These are phyloP conservation scores for Zosterops lateralis DNA, from an alignment of 2,113 vertebrate genomes.

Conservation along the genomic window DNA sequence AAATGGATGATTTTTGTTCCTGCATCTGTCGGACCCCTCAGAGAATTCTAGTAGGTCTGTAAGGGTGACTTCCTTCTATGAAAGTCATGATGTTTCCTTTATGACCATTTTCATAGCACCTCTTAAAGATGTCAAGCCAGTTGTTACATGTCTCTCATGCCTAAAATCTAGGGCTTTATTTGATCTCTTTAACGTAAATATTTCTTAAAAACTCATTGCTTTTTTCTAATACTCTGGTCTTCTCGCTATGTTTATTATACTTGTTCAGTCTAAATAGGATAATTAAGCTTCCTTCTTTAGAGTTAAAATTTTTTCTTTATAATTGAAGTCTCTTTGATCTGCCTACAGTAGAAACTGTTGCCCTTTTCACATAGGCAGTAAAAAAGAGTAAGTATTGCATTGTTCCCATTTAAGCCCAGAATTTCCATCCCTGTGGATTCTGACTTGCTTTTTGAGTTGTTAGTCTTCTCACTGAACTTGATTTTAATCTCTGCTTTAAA, in stretches of 20 bases:
- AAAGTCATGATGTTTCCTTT: background rate
- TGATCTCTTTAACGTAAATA: background rate
- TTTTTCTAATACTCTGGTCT: background rate
- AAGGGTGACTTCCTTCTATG: background rate
- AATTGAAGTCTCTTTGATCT: background rate
- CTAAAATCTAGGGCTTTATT: background rate
- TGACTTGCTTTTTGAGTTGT: background rate
- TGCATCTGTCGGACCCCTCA: background rate
- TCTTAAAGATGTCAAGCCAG: background rate
- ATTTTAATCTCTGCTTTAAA: background rate
- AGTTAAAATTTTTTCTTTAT: background rate
- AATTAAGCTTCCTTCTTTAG: background rate
- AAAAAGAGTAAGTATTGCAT: background rate
- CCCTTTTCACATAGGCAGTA: background rate
- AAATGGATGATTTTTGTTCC: background rate
- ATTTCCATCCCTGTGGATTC: background rate
- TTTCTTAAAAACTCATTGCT: fast-evolving
- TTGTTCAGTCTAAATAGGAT: background rate
- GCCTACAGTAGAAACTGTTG: background rate
- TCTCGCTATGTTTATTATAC: background rate
- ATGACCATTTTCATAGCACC: background rate
- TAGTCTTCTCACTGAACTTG: background rate
- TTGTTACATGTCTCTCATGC: background rate
- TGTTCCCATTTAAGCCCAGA: background rate
- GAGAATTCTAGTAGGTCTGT: background rate